Evolutionary conservation across 2,113 vertebrate species (phyloP), one percentile per base, ranked within the genome.

Genomic region (Grantiella picta): DNA sequence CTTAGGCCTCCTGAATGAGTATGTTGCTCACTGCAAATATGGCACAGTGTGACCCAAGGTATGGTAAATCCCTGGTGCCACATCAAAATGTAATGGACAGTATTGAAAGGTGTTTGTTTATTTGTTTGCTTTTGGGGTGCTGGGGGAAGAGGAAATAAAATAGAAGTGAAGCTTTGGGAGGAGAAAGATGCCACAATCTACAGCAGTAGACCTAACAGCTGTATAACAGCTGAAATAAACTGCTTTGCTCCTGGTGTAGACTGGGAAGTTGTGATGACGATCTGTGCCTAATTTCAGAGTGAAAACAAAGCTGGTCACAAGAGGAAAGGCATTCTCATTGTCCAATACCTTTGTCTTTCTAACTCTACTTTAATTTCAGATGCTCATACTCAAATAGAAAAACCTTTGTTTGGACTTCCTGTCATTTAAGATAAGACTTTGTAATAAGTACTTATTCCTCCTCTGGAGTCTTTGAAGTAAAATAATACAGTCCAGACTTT

Each of bases 391-490:
- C 47, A 24, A 69, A 73, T 77, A 88, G 52, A 2, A 8, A 83
- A 92, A 77, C 38, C 66, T 80, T 88, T 93, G 24, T 94, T 94
- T 85, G 45, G 47, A 73, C 66, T 91, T 89, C 81, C 57, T 92
- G 44, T 72, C 59, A 70, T 38, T 93, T 92, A 71, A 68, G 65
- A 60, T 27, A 75, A 54, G 70, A 85, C 78, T 83, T 64, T 38
- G 14, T 82, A 80, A 77, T 80, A 93, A 93, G 31, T 71, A 23
- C 47, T 86, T 90, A 38, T 4, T 91, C 53, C 15, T 90, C 19
- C 23, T 28, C 2, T 86, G 56, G 68, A 76, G 54, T 89, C 59
- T 91, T 77, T 73, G 78, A 86, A 93, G 68, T 82, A 76, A 91
- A 95, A 79, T 49, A 53, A 91, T 64, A 45, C 8, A 76, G 63